phyloP scores from a whole-genome alignment of 2,797 vertebrate species.

The Crotalus adamanteus region DNA sequence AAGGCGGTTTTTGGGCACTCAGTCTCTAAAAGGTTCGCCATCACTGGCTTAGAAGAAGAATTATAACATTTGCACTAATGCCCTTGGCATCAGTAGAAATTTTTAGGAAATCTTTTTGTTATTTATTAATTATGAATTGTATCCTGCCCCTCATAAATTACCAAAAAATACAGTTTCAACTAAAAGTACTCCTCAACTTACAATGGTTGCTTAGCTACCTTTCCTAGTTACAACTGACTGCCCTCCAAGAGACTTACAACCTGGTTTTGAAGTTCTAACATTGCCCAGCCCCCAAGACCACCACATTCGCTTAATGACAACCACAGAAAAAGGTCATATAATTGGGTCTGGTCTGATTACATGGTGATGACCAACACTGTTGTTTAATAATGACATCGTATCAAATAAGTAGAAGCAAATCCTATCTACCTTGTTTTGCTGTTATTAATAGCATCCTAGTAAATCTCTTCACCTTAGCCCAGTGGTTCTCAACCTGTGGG shows the following conservation, averaged over 20 bases:
- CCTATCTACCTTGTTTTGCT: neutral
- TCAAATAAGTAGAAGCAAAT: neutral
- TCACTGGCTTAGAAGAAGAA: constrained; percentile 6
- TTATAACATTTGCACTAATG: constrained; percentile 11
- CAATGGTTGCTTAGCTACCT: neutral
- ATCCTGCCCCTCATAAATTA: constrained; percentile 24
- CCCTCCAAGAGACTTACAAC: neutral
- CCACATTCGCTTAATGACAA: neutral
- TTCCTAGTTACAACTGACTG: neutral
- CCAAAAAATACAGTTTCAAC: neutral
- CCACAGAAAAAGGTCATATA: neutral
- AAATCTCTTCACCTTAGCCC: neutral
- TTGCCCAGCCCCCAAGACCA: neutral
- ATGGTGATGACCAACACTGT: neutral
- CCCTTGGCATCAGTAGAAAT: constrained; percentile 17
- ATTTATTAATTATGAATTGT: constrained; percentile 28
- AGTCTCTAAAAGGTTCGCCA: too few species aligned
- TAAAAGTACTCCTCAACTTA: neutral
- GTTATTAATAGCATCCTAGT: neutral
- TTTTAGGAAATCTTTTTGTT: constrained; percentile 13
- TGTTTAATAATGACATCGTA: constrained; percentile 8
- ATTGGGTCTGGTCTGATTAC: neutral
- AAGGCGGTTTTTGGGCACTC: too few species aligned
- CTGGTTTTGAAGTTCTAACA: neutral
- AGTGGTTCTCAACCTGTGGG: too few species aligned